These are phyloP conservation scores for Bovichtus diacanthus DNA, from an alignment of 2,797 vertebrate genomes.

Conservation along the genomic window DNA sequence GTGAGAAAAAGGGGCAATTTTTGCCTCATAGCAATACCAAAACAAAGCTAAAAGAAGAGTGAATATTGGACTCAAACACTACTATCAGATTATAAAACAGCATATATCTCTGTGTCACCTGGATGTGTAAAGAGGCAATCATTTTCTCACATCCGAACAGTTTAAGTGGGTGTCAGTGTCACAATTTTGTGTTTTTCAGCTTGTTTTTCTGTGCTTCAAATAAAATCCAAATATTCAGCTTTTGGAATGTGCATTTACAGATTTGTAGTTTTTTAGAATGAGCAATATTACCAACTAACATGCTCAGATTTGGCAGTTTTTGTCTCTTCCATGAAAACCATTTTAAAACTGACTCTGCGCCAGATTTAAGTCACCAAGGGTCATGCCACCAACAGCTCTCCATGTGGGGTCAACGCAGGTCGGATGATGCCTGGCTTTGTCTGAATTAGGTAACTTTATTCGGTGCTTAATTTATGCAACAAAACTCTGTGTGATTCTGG, in stretches of 20 bases:
- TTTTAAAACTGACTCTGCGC: not conserved
- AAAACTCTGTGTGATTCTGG: not conserved
- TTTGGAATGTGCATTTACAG: not conserved
- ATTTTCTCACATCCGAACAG: not conserved
- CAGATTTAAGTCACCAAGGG: too few relatives aligned
- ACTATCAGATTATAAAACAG: not conserved
- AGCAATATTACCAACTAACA: not conserved
- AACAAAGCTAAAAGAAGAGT: too few relatives aligned
- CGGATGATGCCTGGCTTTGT: not conserved
- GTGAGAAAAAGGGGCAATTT: too few relatives aligned
- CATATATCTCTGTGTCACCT: not conserved
- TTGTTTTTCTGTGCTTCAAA: too few relatives aligned
- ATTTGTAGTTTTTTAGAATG: not conserved
- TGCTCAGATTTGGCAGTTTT: not conserved
- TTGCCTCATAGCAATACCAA: too few relatives aligned
- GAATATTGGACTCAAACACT: too few relatives aligned
- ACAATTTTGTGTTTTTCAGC: not conserved
- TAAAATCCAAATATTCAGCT: not conserved
- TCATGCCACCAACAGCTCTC: too few relatives aligned
- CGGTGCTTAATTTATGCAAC: not conserved
- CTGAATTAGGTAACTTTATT: not conserved
- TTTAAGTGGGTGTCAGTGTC: not conserved
- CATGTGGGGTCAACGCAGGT: too few relatives aligned
- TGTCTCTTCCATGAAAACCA: not conserved
- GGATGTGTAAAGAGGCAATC: not conserved